Evolutionary conservation across 1,140 invertebrate species (phyloP).

Genomic region (Ceratina japonica): DNA sequence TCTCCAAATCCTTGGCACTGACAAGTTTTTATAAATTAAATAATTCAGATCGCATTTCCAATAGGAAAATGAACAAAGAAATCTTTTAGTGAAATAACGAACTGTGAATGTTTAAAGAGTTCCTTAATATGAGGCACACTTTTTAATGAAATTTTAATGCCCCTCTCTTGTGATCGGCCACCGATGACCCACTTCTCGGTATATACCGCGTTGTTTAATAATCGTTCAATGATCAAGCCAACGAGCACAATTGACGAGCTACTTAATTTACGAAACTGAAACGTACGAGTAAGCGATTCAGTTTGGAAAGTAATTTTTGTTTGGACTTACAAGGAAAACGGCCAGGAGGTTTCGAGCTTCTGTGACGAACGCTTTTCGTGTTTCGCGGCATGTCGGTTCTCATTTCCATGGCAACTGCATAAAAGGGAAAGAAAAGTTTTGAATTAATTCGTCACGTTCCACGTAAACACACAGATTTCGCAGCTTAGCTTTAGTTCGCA

Average conservation of each 20-base stretch:
- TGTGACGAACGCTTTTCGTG: conserved; percentile 78
- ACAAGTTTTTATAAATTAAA: too few relatives aligned
- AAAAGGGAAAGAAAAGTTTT: conserved; percentile 39
- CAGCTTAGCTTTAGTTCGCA: neutral
- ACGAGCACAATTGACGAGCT: neutral
- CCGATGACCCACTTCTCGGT: neutral
- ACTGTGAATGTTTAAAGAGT: too few relatives aligned
- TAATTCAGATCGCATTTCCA: too few relatives aligned
- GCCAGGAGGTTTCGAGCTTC: conserved; percentile 79
- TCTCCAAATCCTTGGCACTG: too few relatives aligned
- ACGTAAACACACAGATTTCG: neutral
- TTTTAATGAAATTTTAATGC: too few relatives aligned
- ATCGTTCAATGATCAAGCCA: neutral
- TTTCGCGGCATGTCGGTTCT: conserved; percentile 76
- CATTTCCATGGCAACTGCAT: conserved; percentile 77
- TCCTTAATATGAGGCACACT: too few relatives aligned
- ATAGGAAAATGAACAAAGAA: too few relatives aligned
- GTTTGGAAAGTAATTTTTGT: conserved; percentile 36
- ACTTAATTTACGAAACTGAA: conserved; percentile 8
- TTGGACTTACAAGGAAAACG: conserved; percentile 77
- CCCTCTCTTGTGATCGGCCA: too few relatives aligned
- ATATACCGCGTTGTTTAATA: neutral
- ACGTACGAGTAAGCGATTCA: conserved; percentile 2
- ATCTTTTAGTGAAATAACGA: too few relatives aligned
- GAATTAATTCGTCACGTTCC: conserved; percentile 43